These are phyloP conservation scores for Tachina grossa DNA, from an alignment of 2,888 invertebrate species.

Conservation along the genomic window DNA sequence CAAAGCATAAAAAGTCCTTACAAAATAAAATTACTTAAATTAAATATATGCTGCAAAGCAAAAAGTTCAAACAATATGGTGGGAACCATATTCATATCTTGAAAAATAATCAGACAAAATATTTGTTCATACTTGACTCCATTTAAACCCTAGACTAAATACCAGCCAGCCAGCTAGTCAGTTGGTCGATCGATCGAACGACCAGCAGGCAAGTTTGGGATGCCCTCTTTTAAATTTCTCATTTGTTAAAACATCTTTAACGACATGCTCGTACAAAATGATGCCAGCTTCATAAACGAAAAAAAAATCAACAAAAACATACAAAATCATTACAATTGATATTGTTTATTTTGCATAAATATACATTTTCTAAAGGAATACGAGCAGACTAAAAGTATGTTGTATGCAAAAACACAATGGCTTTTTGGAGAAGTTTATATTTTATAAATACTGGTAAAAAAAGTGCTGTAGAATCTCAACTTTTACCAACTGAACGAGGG, in stretches of 20 bases:
- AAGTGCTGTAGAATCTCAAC: slow-evolving; percentile 53
- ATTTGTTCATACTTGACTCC: slow-evolving; percentile 53
- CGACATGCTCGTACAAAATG: slow-evolving; percentile 77
- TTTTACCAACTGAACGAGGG: slow-evolving; percentile 55
- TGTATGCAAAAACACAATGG: slow-evolving; percentile 70
- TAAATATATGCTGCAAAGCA: neutral
- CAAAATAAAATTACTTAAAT: slow-evolving; percentile 34
- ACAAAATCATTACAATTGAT: slow-evolving; percentile 82
- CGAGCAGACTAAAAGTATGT: slow-evolving; percentile 20
- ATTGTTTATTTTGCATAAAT: slow-evolving; percentile 81
- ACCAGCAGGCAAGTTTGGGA: slow-evolving; percentile 26
- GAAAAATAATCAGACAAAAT: slow-evolving; percentile 64
- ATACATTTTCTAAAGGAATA: slow-evolving; percentile 78
- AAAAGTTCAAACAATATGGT: slow-evolving; percentile 62
- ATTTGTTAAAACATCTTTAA: slow-evolving; percentile 75
- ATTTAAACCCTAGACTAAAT: slow-evolving; percentile 39
- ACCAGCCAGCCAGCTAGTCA: slow-evolving; percentile 10
- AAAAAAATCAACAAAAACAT: slow-evolving; percentile 9
- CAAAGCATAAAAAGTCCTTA: neutral
- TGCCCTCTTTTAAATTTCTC: slow-evolving; percentile 65
- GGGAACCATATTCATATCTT: slow-evolving; percentile 81
- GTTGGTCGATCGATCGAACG: slow-evolving; percentile 10
- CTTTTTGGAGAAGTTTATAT: slow-evolving; percentile 66
- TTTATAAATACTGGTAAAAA: slow-evolving; percentile 62
- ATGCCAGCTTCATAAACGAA: slow-evolving; percentile 34